Base-by-base conservation (phyloP, 2,797 vertebrate genomes). In the Galaxias olidus region DNA sequence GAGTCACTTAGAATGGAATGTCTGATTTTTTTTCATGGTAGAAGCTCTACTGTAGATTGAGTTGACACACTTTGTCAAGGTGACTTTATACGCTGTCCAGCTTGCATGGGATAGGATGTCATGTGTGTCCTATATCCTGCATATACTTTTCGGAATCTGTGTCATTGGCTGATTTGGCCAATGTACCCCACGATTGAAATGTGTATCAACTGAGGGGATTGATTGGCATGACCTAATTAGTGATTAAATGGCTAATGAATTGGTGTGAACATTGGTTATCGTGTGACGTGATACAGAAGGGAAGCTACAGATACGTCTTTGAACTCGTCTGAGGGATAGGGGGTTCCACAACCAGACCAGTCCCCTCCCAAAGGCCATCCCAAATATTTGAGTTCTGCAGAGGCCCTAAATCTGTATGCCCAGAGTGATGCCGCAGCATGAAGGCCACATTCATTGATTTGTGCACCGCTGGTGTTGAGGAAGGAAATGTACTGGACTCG, bases 61-160 rank as follows among this genome's bases (percentile, higher is more conserved):
- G 68, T 76, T 84, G 86, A 87, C 88, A 90, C 78, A 88, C 81
- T 89, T 90, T 72, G 66, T 83, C 86, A 90, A 90, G 89, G 89
- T 91, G 86, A 91, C 88, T 88, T 89, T 81, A 69, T 82, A 80
- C 75, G 77, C 78, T 78, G 72, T 66, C 63, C 70, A 76, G 67
- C 71, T 76, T 77, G 65, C 73, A 72, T 76, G 70, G 41, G 63
- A 68, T 53, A 67, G 55, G 46, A 49, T 43, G 40, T 66, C 9
- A 68, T 49, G 20, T 41, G 10, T 18, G 55, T 15, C 62, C 59
- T 47, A 45, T 44, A 46, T 59, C 50, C 6, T 15, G n/a, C 43
- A 44, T 14, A 18, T 58, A 30, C 30, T 30, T 30, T 30, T 30
- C 2, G 6, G 2, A 30, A 30, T 30, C 30, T 6, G 30, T 30